A percentile compares a stretch with the other conserved stretches of the same genome.
phyloP scores from a whole-genome alignment of 2,888 invertebrate species.

The Hipparchia semele region DNA sequence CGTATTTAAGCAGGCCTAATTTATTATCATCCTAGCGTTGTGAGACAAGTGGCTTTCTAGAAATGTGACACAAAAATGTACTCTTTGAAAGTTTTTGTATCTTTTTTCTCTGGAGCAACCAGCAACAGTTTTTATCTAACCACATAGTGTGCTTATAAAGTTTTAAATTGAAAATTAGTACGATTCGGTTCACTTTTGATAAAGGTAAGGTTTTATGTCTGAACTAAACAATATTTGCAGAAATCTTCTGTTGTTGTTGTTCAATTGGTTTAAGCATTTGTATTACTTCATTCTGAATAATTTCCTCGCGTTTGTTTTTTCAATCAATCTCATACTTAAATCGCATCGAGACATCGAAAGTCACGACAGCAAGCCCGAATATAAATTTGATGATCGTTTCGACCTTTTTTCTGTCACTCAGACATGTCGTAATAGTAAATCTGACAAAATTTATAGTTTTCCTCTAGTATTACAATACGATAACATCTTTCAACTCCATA shows the following conservation, averaged over 20 bases:
- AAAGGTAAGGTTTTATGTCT: too few species aligned
- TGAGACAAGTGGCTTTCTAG: slow-evolving; percentile 67
- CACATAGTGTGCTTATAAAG: background rate
- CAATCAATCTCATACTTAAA: too few species aligned
- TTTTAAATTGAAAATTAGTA: background rate
- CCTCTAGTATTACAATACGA: slow-evolving; percentile 3
- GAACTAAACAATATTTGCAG: too few species aligned
- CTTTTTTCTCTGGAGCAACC: background rate
- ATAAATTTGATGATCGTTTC: background rate
- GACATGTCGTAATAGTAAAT: background rate
- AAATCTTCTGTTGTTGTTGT: too few species aligned
- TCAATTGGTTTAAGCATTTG: too few species aligned
- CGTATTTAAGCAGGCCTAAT: slow-evolving; percentile 73
- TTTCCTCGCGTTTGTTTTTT: too few species aligned
- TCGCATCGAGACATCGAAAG: too few species aligned
- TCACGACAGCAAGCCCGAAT: too few species aligned
- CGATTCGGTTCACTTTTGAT: too few species aligned
- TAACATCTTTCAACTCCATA: slow-evolving; percentile 29
- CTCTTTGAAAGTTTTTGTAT: slow-evolving; percentile 49
- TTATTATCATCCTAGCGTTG: slow-evolving; percentile 66
- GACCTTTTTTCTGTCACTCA: background rate
- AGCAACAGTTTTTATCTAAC: background rate
- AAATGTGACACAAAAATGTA: slow-evolving; percentile 59
- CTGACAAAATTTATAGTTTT: background rate
- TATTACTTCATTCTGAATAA: too few species aligned